Evolutionary conservation across 2,113 vertebrate species (phyloP).

Genomic region (Anseranas semipalmata): DNA sequence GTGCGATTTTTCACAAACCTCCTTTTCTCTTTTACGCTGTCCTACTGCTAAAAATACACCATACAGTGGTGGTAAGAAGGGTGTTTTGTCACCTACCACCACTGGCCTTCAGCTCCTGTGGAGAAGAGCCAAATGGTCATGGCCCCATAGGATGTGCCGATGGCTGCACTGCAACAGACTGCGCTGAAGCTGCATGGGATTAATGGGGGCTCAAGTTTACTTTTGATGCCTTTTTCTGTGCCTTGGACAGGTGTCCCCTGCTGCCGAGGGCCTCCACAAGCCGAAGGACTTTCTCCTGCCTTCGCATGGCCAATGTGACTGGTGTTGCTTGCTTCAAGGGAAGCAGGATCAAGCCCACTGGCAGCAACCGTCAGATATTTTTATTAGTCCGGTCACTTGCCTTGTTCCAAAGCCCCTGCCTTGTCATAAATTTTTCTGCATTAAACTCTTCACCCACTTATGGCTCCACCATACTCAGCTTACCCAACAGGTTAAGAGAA

Average conservation of each 20-base stretch:
- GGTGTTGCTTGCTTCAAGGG: neutral
- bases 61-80: neutral
- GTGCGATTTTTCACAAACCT: slow-evolving; percentile 49
- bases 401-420: neutral
- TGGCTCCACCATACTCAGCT: neutral
- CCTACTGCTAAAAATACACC: slow-evolving; percentile 43
- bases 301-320: neutral
- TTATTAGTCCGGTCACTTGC: slow-evolving; percentile 15
- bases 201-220: slow-evolving; percentile 27
- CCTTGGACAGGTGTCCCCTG: slow-evolving; percentile 30
- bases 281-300: neutral
- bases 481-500: slow-evolving; percentile 13
- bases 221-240: slow-evolving; percentile 39
- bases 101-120: neutral
- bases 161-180: neutral
- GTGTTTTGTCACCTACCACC: neutral
- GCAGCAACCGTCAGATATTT: neutral
- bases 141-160: neutral
- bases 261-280: slow-evolving; percentile 32
- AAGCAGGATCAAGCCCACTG: slow-evolving; percentile 11
- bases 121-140: neutral
- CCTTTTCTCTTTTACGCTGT: slow-evolving; percentile 52
- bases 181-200: slow-evolving; percentile 1
- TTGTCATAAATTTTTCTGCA: slow-evolving; percentile 34
- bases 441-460: slow-evolving; percentile 41